Evolutionary conservation across 1,140 invertebrate species (phyloP), one percentile per base, ranked within the genome.

Genomic region (Brachionus koreanus): DNA sequence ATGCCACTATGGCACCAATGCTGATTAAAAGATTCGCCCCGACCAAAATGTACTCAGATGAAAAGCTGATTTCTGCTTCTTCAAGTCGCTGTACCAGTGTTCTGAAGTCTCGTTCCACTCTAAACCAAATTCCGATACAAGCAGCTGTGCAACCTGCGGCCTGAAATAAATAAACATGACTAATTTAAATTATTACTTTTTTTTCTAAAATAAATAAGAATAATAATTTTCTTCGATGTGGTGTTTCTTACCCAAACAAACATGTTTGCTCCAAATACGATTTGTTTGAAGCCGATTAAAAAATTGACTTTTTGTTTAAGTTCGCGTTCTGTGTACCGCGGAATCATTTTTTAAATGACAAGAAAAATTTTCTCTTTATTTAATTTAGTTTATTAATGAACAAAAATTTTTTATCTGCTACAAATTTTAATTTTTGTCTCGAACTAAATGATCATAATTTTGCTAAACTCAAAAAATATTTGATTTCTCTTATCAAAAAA

Each of bases 101-200:
- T 25, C 19, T 67, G 33, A 61, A 82, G 19, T 82, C 43, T 19
- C 77, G 19, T 43, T 82, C 77, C 29, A 82, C 43, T 82, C 77
- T 42, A 16, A 82, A 63, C 57, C 63, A 82, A 23, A 82, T 82
- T 37, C 77, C 77, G 35, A 82, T 82, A 49, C 77, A 82, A 39
- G 61, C 49, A n/a, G 77, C 77, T 33, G 63, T 25, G 23, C 49
- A 43, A 1, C 77, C 77, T 46, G 75, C 75, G 6, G 75, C 52
- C 75, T 72, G 33, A 35, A 35, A n/a, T 33, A 35, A 67, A 16
- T 75, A 13, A 43, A 75, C n/a, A 39, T 75, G 6, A 57, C 7
- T 2, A 57, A 57, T 42, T 42, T 42, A 42, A 42, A 42, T 29
- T 29, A 42, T 13, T 42, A n/a, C n/a, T n/a, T n/a, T n/a, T n/a